These are phyloP conservation scores for Orthosia gracilis DNA, from an alignment of 2,888 invertebrate species.

Conservation along the genomic window DNA sequence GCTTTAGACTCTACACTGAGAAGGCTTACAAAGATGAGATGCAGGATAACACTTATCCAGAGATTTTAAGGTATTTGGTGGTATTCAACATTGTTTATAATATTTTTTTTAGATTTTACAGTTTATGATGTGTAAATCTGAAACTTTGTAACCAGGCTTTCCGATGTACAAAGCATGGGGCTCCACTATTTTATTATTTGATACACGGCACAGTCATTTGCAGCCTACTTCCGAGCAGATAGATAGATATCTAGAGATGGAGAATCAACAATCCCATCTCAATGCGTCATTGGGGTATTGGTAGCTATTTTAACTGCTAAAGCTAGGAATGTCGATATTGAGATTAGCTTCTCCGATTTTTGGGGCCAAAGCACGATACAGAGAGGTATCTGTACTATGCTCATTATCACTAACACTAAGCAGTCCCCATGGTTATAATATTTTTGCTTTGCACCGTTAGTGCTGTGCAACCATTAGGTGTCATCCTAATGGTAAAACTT, in stretches of 20 bases:
- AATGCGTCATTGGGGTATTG: too few relatives aligned
- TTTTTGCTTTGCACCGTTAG: too few relatives aligned
- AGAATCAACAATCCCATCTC: not conserved
- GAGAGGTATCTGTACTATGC: too few relatives aligned
- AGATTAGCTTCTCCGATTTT: too few relatives aligned
- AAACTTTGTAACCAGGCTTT: not conserved
- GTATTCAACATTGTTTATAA: slow-evolving; percentile 50
- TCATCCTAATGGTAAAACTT: too few relatives aligned
- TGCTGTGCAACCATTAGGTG: too few relatives aligned
- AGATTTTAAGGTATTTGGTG: slow-evolving; percentile 93
- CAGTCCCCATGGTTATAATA: too few relatives aligned
- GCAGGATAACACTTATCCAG: slow-evolving; percentile 99
- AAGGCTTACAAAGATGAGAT: slow-evolving; percentile 98
- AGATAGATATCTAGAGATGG: not conserved
- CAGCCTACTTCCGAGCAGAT: not conserved
- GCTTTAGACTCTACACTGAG: slow-evolving; percentile 98
- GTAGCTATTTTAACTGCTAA: too few relatives aligned
- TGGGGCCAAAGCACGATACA: too few relatives aligned
- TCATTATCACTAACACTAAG: too few relatives aligned
- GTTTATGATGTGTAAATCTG: not conserved
- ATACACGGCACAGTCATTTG: not conserved
- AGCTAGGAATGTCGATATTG: too few relatives aligned
- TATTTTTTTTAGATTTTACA: slow-evolving; percentile 14
- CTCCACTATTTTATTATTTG: not conserved
- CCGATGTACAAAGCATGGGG: not conserved